A percentile compares a stretch with the other conserved stretches of the same genome.
phyloP scores from a whole-genome alignment of 2,113 vertebrate species.

The Haplotaxodon microlepis region DNA sequence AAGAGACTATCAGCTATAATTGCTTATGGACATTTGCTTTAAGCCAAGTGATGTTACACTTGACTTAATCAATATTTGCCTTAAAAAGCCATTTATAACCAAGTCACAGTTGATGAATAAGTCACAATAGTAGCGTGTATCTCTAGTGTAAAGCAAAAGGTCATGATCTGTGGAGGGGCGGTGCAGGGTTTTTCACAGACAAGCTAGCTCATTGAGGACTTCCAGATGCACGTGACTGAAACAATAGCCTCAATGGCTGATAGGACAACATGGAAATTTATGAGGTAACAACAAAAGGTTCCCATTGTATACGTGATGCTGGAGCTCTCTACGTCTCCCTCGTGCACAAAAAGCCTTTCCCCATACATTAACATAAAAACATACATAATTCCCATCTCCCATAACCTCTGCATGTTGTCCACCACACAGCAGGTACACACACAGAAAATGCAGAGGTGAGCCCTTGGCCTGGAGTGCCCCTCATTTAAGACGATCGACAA shows the following conservation, averaged over 20 bases:
- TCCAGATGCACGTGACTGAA: constrained; percentile 16
- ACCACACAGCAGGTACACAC: constrained; percentile 11
- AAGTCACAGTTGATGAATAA: constrained; percentile 58
- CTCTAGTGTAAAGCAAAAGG: constrained; percentile 45
- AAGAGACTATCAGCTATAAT: constrained; percentile 38
- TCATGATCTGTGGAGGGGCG: constrained; percentile 21
- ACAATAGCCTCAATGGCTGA: constrained; percentile 9
- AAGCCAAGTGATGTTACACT: constrained; percentile 55
- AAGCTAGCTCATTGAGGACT: neutral
- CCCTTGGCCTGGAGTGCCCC: constrained; percentile 73
- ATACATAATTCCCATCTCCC: neutral
- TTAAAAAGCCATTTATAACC: constrained; percentile 66
- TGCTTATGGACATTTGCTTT: constrained; percentile 72
- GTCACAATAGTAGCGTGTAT: constrained; percentile 5
- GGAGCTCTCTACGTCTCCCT: neutral
- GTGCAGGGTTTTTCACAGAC: neutral
- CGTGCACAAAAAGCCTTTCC: neutral
- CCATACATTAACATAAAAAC: neutral
- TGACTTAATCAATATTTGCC: constrained; percentile 70
- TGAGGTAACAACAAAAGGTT: neutral
- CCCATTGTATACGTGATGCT: neutral
- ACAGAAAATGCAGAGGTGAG: constrained; percentile 63
- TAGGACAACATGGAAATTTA: neutral
- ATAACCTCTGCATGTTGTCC: constrained; percentile 34
- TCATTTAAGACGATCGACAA: constrained; percentile 77